A percentile compares a stretch with the other conserved stretches of the same genome.
Evolutionary conservation across 1,140 invertebrate species (phyloP).

Genomic region (Caenorhabditis elegans): DNA sequence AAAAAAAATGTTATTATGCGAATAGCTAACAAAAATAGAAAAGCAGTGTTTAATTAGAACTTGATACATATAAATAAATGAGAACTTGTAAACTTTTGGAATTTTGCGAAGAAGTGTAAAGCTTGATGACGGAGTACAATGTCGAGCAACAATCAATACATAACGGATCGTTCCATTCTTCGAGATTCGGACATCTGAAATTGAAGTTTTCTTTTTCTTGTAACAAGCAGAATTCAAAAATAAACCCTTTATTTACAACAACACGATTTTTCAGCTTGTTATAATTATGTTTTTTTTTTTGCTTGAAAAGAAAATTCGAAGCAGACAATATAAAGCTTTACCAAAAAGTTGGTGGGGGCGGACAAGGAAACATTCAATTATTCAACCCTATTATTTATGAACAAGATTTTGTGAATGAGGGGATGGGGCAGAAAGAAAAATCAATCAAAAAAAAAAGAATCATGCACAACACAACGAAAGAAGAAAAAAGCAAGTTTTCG

Average conservation of each 20-base stretch:
- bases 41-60: too few species aligned
- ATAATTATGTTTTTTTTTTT: not conserved
- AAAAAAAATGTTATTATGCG: too few species aligned
- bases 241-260: conserved; percentile 1
- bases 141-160: not conserved
- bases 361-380: not conserved
- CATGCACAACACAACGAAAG: conserved; percentile 20
- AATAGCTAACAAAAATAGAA: too few species aligned
- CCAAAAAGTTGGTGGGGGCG: not conserved
- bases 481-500: not conserved
- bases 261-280: not conserved
- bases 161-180: conserved; percentile 7
- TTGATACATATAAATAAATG: too few species aligned
- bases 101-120: too few species aligned
- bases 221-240: not conserved
- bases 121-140: too few species aligned
- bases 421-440: not conserved
- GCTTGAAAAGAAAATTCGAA: not conserved
- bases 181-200: conserved; percentile 10
- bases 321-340: conserved; percentile 22
- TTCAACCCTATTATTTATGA: too few species aligned
- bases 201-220: not conserved
- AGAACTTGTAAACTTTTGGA: not conserved
- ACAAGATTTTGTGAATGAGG: not conserved
- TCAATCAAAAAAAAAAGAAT: conserved; percentile 1